Evolutionary conservation across 2,888 invertebrate genomes (phyloP).

Genomic region (Eucera pruinosa): DNA sequence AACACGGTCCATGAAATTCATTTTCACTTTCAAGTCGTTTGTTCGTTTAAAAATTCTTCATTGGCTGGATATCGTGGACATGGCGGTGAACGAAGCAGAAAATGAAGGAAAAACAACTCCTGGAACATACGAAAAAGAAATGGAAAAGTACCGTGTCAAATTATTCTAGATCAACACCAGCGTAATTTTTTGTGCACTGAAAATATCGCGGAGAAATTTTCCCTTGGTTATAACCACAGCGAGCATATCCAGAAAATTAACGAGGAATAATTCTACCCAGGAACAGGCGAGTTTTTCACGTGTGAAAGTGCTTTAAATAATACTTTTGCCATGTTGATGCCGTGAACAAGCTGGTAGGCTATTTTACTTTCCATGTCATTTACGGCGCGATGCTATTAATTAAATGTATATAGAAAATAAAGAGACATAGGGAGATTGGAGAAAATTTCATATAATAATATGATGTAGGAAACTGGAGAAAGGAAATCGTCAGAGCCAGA

Average conservation of each 20-base stretch:
- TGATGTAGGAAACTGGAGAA: too few species aligned
- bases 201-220: conserved; percentile 8
- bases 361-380: not conserved
- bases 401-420: not conserved
- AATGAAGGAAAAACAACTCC: not conserved
- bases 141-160: conserved; percentile 21
- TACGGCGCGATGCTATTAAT: not conserved
- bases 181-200: conserved; percentile 1
- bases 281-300: not conserved
- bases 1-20: too few species aligned
- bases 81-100: conserved; percentile 1
- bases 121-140: not conserved
- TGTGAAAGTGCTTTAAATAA: not conserved
- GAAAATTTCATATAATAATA: not conserved
- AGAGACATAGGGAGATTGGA: not conserved
- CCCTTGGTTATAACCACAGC: not conserved
- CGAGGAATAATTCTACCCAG: not conserved
- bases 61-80: not conserved
- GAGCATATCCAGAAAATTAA: conserved; percentile 1
- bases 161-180: conserved; percentile 28
- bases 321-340: not conserved
- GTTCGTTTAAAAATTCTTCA: not conserved
- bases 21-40: not conserved
- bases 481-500: too few species aligned
- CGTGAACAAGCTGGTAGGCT: not conserved